Evolutionary conservation across 1,140 invertebrate species (phyloP).

Genomic region (Rhyacophila brunnea): DNA sequence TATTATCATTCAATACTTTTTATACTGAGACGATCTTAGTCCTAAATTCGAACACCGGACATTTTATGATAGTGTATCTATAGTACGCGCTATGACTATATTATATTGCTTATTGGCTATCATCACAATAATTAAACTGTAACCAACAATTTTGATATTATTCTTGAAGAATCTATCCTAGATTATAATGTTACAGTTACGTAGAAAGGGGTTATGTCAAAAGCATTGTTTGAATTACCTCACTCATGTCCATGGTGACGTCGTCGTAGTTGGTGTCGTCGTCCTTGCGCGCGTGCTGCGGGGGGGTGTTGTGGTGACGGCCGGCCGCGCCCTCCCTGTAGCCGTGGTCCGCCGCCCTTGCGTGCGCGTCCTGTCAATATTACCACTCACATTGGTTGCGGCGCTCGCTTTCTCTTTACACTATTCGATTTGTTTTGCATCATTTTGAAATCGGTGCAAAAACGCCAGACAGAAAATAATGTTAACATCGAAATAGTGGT

Average conservation of each 20-base stretch:
- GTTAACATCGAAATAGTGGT: constrained; percentile 6
- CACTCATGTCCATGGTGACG: constrained; percentile 55
- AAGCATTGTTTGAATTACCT: constrained; percentile 41
- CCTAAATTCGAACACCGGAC: too few relatives aligned
- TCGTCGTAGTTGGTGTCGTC: constrained; percentile 54
- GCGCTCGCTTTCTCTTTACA: constrained; percentile 15
- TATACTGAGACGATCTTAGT: too few relatives aligned
- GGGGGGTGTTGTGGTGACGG: neutral
- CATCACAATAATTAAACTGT: too few relatives aligned
- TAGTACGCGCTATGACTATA: too few relatives aligned
- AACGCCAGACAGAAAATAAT: constrained; percentile 15
- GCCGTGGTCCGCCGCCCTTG: neutral
- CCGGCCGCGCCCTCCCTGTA: neutral
- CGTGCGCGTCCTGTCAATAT: constrained; percentile 12
- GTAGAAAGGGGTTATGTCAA: neutral
- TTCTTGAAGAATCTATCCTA: neutral
- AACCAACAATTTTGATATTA: too few relatives aligned
- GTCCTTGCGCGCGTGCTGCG: constrained; percentile 39
- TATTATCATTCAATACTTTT: too few relatives aligned
- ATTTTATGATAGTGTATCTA: too few relatives aligned
- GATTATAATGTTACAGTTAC: neutral
- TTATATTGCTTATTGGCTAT: too few relatives aligned
- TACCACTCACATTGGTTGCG: constrained; percentile 17
- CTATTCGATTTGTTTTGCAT: constrained; percentile 14
- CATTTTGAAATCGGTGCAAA: constrained; percentile 17